Evolutionary conservation across 2,113 vertebrate species (phyloP).

Genomic region (Oophaga pumilio): DNA sequence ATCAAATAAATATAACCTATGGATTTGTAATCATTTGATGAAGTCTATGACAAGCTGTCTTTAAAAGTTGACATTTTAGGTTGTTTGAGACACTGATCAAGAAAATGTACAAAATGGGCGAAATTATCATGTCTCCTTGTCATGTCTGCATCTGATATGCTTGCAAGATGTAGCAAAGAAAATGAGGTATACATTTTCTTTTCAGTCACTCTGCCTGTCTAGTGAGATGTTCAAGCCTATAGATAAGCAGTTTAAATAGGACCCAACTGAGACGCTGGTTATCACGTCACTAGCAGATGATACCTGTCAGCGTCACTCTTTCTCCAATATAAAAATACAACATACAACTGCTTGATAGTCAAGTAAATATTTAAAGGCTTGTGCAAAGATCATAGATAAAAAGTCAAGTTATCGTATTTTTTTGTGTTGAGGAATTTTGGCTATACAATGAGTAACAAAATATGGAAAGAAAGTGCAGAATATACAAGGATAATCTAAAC

Average conservation of each 20-base stretch:
- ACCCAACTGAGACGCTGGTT: slow-evolving; percentile 26
- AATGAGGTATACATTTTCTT: slow-evolving; percentile 4
- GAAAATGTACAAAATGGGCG: slow-evolving; percentile 6
- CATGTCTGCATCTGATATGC: slow-evolving; percentile 16
- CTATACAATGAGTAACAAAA: background rate
- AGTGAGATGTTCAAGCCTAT: slow-evolving; percentile 1
- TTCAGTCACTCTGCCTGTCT: background rate
- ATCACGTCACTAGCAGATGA: slow-evolving; percentile 12
- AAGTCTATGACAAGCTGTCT: slow-evolving; percentile 32
- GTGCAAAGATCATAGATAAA: background rate
- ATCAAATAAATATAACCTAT: background rate
- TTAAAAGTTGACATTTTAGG: background rate
- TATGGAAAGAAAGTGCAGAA: no score
- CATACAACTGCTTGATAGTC: background rate
- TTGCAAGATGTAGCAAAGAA: background rate
- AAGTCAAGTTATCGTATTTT: background rate
- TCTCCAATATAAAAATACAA: background rate
- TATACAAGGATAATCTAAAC: no score
- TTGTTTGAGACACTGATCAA: slow-evolving; percentile 18
- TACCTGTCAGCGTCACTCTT: background rate
- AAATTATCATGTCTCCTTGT: slow-evolving; percentile 38
- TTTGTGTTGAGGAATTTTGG: background rate
- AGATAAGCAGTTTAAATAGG: background rate
- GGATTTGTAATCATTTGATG: background rate
- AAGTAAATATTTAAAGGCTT: background rate